Evolutionary conservation across 2,888 invertebrate species (phyloP).

Genomic region (Polymixis lichenea): DNA sequence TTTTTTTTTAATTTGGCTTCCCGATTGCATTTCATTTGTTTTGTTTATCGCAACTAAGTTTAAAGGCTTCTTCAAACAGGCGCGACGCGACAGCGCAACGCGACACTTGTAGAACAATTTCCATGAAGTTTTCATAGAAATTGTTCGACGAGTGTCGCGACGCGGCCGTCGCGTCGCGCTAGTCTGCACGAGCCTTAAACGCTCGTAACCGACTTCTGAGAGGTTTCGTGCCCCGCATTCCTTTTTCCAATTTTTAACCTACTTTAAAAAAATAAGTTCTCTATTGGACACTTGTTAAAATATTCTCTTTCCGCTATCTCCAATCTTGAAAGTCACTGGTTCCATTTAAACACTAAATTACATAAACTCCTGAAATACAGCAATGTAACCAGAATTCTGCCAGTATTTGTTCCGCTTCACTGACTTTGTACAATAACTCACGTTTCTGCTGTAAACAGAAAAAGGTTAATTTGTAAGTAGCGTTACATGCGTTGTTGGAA

Average conservation of each 20-base stretch:
- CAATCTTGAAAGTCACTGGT: not conserved
- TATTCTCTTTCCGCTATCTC: not conserved
- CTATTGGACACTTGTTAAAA: not conserved
- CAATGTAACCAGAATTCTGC: conserved; percentile 23
- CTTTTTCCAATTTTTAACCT: not conserved
- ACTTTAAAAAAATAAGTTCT: not conserved
- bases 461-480: conserved; percentile 10
- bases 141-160: too few relatives aligned
- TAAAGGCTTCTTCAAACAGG: too few relatives aligned
- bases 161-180: too few relatives aligned
- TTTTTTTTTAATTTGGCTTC: too few relatives aligned
- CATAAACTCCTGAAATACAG: conserved; percentile 38
- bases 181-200: too few relatives aligned
- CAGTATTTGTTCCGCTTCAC: conserved; percentile 13
- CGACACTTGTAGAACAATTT: too few relatives aligned
- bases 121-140: too few relatives aligned
- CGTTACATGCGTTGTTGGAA: conserved; percentile 19
- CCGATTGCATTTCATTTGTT: too few relatives aligned
- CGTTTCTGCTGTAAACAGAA: conserved; percentile 23
- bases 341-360: conserved; percentile 10
- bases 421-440: conserved; percentile 25
- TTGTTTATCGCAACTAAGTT: too few relatives aligned
- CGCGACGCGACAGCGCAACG: too few relatives aligned
- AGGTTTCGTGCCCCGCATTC: too few relatives aligned
- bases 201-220: too few relatives aligned